Conservation (phyloP, 2,113 vertebrate species). For the Noctilio leporinus region DNA sequence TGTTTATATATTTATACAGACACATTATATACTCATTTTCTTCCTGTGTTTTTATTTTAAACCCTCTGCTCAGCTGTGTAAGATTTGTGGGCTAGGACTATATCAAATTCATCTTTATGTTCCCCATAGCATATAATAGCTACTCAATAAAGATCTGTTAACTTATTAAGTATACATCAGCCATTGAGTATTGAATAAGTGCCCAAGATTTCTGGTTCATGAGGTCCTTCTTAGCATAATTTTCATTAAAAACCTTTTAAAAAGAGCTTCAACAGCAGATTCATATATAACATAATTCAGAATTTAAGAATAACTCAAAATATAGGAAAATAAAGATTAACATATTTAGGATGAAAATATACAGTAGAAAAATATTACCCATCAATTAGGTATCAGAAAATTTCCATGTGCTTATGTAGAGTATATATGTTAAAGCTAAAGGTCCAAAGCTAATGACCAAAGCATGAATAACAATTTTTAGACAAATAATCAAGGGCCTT, state of each 20-base stretch:
- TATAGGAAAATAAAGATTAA: constrained; percentile 11
- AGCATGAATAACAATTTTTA: not conserved
- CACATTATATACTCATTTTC: not conserved
- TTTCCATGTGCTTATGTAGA: not conserved
- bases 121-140: not conserved
- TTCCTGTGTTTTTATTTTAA: not conserved
- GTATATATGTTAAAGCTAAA: not conserved
- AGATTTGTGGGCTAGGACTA: not conserved
- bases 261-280: not conserved
- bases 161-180: not conserved
- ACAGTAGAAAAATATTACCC: not conserved
- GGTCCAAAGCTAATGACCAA: constrained; percentile 35
- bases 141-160: not conserved
- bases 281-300: not conserved
- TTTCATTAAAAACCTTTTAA: constrained; percentile 12
- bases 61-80: not conserved
- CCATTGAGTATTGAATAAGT: not conserved
- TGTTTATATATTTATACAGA: not conserved
- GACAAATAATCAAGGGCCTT: constrained; percentile 13
- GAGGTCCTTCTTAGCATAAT: constrained; percentile 3
- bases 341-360: constrained; percentile 36
- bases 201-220: not conserved
- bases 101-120: not conserved
- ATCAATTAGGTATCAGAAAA: not conserved
- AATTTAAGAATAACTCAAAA: constrained; percentile 25